Evolutionary conservation across 2,113 vertebrate species (phyloP), one percentile per base, ranked within the genome.

Genomic region (Periophthalmus modestus): DNA sequence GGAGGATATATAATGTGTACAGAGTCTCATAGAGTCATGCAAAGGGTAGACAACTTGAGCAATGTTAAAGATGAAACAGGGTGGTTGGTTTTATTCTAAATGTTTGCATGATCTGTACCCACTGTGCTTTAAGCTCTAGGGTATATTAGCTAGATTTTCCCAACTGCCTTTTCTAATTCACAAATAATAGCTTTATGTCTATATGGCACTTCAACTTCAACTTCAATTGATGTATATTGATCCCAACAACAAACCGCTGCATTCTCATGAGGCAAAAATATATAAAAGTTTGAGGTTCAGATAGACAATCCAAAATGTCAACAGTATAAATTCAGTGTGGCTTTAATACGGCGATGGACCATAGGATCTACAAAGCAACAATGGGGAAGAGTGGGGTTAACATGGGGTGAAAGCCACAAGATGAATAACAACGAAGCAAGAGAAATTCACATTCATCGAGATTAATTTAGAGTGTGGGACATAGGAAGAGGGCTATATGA

Each of bases 81-180:
- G 18, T n/a, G 18, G 50, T 55, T 55, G 18, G 9, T 59, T 28
- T 28, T 10, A 57, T 13, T 23, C 10, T 23, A 13, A 57, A 57
- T 21, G 50, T 19, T 52, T 52, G 16, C 50, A 4, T 52, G 50
- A 6, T 18, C 15, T 23, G 10, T 57, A 21, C 14, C 48, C 4
- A 57, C 54, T 57, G 28, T 28, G 28, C 28, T 28, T 28, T 28
- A 21, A 3, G n/a, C 2, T 55, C 54, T 55, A 55, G 50, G 18
- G 18, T 52, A 16, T 52, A 19, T 16, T 81, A 86, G 81, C 68
- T 73, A 72, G 77, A 72, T 84, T 79, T 78, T 87, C 84, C 84
- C 74, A 83, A 74, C 77, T 79, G 82, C 85, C 65, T 78, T 67
- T 72, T 87, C 77, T 78, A 75, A 79, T 85, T 82, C 74, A 83